Evolutionary conservation across 2,888 invertebrate species (phyloP).

Genomic region (Drosophila falleni): DNA sequence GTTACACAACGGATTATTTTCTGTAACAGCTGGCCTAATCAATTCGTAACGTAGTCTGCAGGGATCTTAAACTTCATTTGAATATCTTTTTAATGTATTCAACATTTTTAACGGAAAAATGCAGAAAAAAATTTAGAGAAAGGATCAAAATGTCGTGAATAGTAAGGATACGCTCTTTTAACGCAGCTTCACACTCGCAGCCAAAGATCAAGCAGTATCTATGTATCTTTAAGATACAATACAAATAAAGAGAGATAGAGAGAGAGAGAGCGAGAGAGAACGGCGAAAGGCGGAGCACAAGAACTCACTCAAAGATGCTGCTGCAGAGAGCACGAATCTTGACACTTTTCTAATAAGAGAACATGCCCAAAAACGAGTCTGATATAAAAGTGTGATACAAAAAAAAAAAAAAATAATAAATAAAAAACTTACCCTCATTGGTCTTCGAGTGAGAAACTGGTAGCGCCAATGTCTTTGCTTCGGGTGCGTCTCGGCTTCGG

Average conservation of each 20-base stretch:
- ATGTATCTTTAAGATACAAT: constrained; percentile 9
- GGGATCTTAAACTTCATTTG: background rate
- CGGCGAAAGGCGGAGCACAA: constrained; percentile 56
- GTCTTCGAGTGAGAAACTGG: constrained; percentile 26
- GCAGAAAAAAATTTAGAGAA: constrained; percentile 28
- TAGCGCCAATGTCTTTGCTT: constrained; percentile 44
- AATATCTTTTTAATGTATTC: constrained; percentile 39
- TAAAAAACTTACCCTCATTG: constrained; percentile 70
- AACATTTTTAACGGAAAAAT: constrained; percentile 61
- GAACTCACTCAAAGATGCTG: constrained; percentile 47
- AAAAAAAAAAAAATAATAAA: constrained; percentile 28
- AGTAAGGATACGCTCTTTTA: background rate
- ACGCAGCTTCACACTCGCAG: background rate
- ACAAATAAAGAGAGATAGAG: constrained; percentile 7
- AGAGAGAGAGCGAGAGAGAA: constrained; percentile 3
- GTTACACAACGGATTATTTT: background rate
- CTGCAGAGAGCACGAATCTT: constrained; percentile 12
- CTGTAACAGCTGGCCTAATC: constrained; percentile 18
- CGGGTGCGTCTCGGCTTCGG: constrained; percentile 18
- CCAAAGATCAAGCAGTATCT: background rate
- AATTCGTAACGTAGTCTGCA: constrained; percentile 18
- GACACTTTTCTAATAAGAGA: constrained; percentile 42
- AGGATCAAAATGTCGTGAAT: constrained; percentile 18
- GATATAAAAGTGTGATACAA: constrained; percentile 24
- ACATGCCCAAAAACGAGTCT: constrained; percentile 29